Conservation (phyloP, 2,888 invertebrate genomes). For the Zeuzera pyrina region DNA sequence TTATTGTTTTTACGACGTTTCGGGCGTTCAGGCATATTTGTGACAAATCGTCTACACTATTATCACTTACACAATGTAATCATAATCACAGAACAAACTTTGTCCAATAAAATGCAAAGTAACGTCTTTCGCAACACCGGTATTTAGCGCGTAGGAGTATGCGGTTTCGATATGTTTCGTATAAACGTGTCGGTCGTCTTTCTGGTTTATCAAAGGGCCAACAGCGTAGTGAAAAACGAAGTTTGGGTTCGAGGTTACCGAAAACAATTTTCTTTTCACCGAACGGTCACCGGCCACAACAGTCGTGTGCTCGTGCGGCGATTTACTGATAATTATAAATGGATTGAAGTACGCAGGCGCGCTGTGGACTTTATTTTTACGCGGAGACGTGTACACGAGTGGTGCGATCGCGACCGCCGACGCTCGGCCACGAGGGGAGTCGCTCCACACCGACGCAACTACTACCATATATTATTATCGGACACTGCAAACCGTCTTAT, state of each 20-base stretch:
- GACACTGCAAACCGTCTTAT: slow-evolving; percentile 47
- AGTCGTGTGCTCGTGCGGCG: slow-evolving; percentile 64
- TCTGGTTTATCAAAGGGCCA: slow-evolving; percentile 39
- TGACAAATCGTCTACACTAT: slow-evolving; percentile 14
- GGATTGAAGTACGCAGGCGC: slow-evolving; percentile 66
- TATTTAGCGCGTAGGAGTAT: slow-evolving; percentile 51
- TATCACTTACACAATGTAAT: slow-evolving; percentile 53
- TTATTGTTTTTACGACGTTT: slow-evolving; percentile 63
- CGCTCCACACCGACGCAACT: slow-evolving; percentile 38
- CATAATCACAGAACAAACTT: slow-evolving; percentile 45
- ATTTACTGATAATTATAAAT: slow-evolving; percentile 73
- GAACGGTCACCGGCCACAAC: slow-evolving; percentile 55
- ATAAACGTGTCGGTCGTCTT: slow-evolving; percentile 29
- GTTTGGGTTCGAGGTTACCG: slow-evolving; percentile 39
- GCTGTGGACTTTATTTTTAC: slow-evolving; percentile 70
- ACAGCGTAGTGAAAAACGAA: slow-evolving; percentile 29
- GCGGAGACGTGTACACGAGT: slow-evolving; percentile 64
- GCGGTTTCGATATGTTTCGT: slow-evolving; percentile 27
- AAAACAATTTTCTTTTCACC: slow-evolving; percentile 50
- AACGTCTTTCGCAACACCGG: slow-evolving; percentile 41
- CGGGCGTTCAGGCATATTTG: slow-evolving; percentile 57
- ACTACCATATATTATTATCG: slow-evolving; percentile 51
- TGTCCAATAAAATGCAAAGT: slow-evolving; percentile 32
- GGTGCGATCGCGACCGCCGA: slow-evolving; percentile 48
- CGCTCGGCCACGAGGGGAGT: slow-evolving; percentile 50